These are phyloP conservation scores for Echeneis naucrates DNA, from an alignment of 2,797 vertebrate genomes.

Conservation along the genomic window DNA sequence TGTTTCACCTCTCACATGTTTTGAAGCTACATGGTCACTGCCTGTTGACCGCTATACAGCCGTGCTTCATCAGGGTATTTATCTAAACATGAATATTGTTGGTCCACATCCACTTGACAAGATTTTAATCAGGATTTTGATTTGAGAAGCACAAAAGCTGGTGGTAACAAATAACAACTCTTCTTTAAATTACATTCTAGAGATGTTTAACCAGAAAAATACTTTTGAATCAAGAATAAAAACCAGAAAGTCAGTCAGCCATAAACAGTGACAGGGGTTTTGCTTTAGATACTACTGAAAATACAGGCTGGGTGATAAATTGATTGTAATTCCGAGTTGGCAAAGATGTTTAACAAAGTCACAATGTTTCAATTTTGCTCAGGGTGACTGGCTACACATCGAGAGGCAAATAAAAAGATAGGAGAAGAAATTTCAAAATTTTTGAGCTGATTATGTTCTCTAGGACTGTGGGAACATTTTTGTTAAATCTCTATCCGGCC, in stretches of 20 bases:
- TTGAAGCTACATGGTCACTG: neutral
- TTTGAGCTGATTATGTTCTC: constrained; percentile 19
- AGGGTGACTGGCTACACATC: constrained; percentile 19
- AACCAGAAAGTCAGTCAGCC: constrained; percentile 8
- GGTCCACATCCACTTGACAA: neutral
- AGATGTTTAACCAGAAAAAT: constrained; percentile 1
- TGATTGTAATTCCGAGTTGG: constrained; percentile 45
- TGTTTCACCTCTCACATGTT: neutral
- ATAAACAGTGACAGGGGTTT: constrained; percentile 20
- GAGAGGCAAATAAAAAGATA: constrained; percentile 31
- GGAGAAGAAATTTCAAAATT: neutral
- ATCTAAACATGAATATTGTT: neutral
- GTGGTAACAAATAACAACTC: neutral
- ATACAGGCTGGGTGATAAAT: constrained; percentile 43
- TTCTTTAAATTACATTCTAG: neutral
- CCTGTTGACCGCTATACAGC: neutral
- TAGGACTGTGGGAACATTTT: constrained; percentile 54
- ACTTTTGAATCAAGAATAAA: too few relatives aligned
- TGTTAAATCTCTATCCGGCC: constrained; percentile 34
- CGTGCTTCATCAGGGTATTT: neutral
- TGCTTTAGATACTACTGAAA: constrained; percentile 36
- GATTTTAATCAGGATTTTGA: neutral
- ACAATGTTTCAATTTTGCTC: constrained; percentile 28
- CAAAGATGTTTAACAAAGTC: constrained; percentile 25
- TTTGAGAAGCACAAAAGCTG: neutral